Base-by-base conservation (phyloP, 2,888 invertebrate genomes). In the Drosophila siamana region DNA sequence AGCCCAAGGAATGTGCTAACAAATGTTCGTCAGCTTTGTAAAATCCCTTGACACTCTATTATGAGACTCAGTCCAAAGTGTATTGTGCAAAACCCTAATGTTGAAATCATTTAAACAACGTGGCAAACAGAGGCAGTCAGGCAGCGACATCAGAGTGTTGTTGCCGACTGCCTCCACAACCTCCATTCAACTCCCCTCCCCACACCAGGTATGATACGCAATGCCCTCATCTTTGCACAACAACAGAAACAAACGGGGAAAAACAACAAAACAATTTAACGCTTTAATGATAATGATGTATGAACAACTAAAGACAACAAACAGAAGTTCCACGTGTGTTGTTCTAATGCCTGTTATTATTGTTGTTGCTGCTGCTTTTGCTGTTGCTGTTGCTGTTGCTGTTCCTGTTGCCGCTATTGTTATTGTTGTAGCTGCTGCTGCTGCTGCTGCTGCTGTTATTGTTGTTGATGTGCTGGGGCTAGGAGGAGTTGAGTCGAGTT, bases 281-380 rank as follows among this genome's bases (percentile, higher is more conserved):
- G 86, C 84, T 86, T 86, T 86, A 86, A 86, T 83, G 86, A 86
- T 83, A 83, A 83, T 86, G 83, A 83, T 83, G 86, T 83, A 83
- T 86, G 86, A 83, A 86, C 83, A 86, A 77, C 79, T 70, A 86
- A 83, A 77, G 84, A 73, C 81, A 86, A 79, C 84, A 83, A 77
- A 78, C 74, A 77, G 68, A 72, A 70, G 74, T 81, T 77, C 70
- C 66, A 80, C 81, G 77, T 81, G 59, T 83, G 69, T 62, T 68
- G 51, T 41, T 69, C 56, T 62, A 62, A 62, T 62, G 56, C 13
- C 26, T 59, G n/a, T 52, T 65, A 48, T 64, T 59, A 48, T 56
- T 77, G 63, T 66, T 68, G 26, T 22, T 40, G 19, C 19, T 41
- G 40, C 36, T 50, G 33, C 30, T 43, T 13, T 40, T 59, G 15